Evolutionary conservation across 2,113 vertebrate genomes (phyloP).

Genomic region (Pterophyllum scalare): DNA sequence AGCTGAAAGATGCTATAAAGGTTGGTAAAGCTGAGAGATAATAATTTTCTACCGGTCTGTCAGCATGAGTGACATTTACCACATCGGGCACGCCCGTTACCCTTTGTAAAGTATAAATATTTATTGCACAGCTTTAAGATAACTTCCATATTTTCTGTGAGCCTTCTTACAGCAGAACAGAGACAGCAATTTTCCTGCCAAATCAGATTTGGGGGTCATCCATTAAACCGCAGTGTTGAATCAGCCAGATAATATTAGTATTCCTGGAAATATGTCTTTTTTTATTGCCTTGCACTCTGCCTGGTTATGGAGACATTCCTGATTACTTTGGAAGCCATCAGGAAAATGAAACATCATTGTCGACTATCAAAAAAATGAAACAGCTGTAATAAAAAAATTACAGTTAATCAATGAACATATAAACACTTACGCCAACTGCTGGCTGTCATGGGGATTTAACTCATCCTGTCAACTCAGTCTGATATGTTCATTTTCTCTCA

Average conservation of each 20-base stretch:
- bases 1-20: conserved; percentile 12
- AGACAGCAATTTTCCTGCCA: conserved; percentile 6
- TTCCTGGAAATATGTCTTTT: not conserved
- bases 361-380: not conserved
- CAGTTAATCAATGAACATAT: not conserved
- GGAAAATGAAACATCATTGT: not conserved
- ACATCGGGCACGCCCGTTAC: not conserved
- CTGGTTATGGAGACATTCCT: not conserved
- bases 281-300: not conserved
- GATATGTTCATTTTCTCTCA: not conserved
- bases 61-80: not conserved
- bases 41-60: not conserved
- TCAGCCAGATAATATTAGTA: not conserved
- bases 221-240: conserved; percentile 10
- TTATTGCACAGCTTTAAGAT: not conserved
- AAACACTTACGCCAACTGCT: conserved; percentile 3
- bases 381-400: conserved; percentile 1
- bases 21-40: not conserved
- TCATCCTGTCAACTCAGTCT: not conserved
- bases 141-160: not conserved
- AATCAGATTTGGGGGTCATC: not conserved
- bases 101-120: not conserved
- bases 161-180: not conserved
- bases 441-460: not conserved
- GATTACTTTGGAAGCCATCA: conserved; percentile 3